Evolutionary conservation across 2,888 invertebrate genomes (phyloP).

Genomic region (Bimastos eiseni): DNA sequence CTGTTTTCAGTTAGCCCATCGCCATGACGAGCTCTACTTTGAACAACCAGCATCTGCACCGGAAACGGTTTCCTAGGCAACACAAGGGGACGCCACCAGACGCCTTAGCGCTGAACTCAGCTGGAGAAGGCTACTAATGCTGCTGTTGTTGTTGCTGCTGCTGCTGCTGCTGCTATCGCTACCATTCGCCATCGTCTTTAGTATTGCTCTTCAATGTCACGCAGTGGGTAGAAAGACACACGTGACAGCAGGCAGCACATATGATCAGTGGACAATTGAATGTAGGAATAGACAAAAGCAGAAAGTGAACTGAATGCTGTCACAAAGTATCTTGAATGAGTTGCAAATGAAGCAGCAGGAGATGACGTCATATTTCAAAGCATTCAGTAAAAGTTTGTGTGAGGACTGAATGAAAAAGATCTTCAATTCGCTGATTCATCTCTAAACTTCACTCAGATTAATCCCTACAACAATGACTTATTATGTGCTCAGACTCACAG

Average conservation of each 20-base stretch:
- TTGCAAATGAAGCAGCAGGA: background rate
- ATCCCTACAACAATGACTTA: background rate
- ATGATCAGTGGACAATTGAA: background rate
- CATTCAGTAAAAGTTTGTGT: background rate
- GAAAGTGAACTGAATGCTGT: background rate
- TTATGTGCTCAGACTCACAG: background rate
- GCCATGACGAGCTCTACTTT: background rate
- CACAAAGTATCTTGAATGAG: too few relatives aligned
- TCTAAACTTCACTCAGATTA: background rate
- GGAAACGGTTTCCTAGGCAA: background rate
- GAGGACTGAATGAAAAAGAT: background rate
- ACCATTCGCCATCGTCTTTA: too few relatives aligned
- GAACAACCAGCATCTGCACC: background rate
- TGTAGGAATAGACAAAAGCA: background rate
- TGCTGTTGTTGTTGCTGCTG: background rate
- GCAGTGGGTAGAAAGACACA: background rate
- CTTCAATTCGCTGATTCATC: background rate
- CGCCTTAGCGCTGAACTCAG: background rate
- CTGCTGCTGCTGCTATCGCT: too few relatives aligned
- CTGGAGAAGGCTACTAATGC: background rate
- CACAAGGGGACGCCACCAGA: too few relatives aligned
- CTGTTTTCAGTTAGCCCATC: background rate
- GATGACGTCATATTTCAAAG: background rate
- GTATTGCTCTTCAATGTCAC: too few relatives aligned
- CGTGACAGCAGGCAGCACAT: too few relatives aligned